These are phyloP conservation scores for Microplitis demolitor DNA, from an alignment of 1,140 invertebrate species.

Conservation along the genomic window DNA sequence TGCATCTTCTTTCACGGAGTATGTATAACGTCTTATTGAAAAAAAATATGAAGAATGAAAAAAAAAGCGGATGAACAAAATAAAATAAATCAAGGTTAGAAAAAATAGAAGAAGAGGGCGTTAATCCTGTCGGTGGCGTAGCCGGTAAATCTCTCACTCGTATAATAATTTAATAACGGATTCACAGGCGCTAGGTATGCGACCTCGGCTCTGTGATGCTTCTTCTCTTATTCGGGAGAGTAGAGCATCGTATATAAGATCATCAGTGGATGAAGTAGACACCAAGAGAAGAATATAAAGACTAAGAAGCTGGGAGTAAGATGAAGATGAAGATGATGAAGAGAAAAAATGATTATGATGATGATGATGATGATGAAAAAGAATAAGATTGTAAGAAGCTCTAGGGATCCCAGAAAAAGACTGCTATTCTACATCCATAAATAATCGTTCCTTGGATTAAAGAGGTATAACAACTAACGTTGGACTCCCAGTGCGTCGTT, in stretches of 20 bases:
- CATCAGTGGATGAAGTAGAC: background rate
- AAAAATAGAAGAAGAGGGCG: constrained; percentile 20
- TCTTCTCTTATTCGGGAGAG: constrained; percentile 2
- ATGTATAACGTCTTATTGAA: background rate
- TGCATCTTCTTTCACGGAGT: too few species aligned
- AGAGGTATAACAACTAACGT: constrained; percentile 31
- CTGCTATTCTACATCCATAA: constrained; percentile 45
- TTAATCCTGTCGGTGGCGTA: constrained; percentile 41
- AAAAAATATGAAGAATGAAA: background rate
- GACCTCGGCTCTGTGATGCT: background rate
- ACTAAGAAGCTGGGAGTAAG: background rate
- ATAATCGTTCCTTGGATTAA: constrained; percentile 50
- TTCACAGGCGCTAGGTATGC: constrained; percentile 26
- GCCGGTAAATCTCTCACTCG: constrained; percentile 45
- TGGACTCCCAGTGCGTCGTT: constrained; percentile 2
- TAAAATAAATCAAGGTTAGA: constrained; percentile 6
- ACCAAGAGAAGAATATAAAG: background rate
- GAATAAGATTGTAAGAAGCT: background rate
- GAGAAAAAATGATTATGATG: background rate
- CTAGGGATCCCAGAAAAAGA: background rate
- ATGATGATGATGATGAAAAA: constrained; percentile 9
- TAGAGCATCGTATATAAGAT: background rate
- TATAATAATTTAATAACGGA: constrained; percentile 56
- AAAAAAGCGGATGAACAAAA: background rate
- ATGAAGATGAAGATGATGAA: background rate